Conservation (phyloP, 2,113 vertebrate genomes). For the Beaufortia kweichowensis region DNA sequence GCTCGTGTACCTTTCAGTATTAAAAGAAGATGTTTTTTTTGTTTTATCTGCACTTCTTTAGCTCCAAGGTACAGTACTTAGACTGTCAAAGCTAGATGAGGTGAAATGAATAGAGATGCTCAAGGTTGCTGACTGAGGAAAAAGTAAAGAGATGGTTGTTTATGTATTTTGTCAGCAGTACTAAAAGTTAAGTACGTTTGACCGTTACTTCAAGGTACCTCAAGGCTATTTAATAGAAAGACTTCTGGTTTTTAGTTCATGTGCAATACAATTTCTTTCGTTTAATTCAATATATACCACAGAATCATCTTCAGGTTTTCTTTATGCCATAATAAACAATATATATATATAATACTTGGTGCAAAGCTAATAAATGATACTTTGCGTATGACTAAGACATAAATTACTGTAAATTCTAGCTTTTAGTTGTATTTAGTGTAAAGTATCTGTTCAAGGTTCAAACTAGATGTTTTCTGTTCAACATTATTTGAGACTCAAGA, state of each 20-base stretch:
- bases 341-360: too few species aligned
- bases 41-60: not conserved
- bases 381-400: too few species aligned
- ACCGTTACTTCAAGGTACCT: conserved; percentile 31
- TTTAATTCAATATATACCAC: not conserved
- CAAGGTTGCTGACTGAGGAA: conserved; percentile 8
- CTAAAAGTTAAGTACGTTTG: conserved; percentile 9
- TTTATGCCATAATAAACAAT: not conserved
- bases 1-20: not conserved
- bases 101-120: conserved; percentile 1
- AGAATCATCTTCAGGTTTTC: not conserved
- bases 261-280: not conserved
- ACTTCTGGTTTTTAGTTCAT: not conserved
- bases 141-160: too few species aligned
- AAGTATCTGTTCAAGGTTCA: too few species aligned
- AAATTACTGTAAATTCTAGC: too few species aligned
- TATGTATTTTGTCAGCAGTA: conserved; percentile 26
- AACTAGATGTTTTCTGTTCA: too few species aligned
- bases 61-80: not conserved
- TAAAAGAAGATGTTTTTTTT: not conserved
- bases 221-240: not conserved
- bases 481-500: too few species aligned
- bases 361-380: too few species aligned
- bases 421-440: too few species aligned
- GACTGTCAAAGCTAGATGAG: not conserved